Base-by-base conservation (phyloP, 2,797 vertebrate genomes). In the Labeo calbasu region DNA sequence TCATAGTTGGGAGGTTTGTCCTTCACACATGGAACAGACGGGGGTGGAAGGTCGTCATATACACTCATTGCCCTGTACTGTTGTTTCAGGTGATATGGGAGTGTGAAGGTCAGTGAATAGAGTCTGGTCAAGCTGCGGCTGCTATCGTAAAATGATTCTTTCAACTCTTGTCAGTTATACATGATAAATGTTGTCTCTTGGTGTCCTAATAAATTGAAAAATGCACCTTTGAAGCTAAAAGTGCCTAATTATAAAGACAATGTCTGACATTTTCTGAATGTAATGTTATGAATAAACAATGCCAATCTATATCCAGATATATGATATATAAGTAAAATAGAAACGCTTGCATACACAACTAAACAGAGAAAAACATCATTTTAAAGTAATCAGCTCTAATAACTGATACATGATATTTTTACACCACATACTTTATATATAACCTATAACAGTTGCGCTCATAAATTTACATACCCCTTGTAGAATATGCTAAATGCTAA, bases 1-100 rank as follows among this genome's bases (percentile, higher is more conserved):
- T 55, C 48, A 63, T 53, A 59, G 50, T 6, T 75, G 51, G n/a
- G n/a, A 40, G 46, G 70, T 36, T 77, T 77, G 73, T 83, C 82
- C 82, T 77, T 77, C 75, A 70, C 21, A 63, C 25, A 19, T 77
- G 23, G 61, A 77, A 70, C 36, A 48, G 50, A 59, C n/a, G 65
- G 63, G 66, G 50, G 63, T 70, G 25, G 55, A 57, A 84, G 73
- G 82, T 77, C 50, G 46, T 46, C 61, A 75, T 36, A 21, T 36
- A 57, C 71, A 46, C 81, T 68, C 72, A 69, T 40, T 51, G 12
- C 23, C 43, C 79, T 43, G 72, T 46, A 32, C 32, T 75, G 73
- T 72, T 69, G 63, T 57, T n/a, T 77, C 32, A n/a, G 21, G 28
- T 48, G 12, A 53, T 68, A 28, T 68, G 51, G 2, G 7, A 21